phyloP scores from a whole-genome alignment of 2,888 invertebrate genomes.

The Apamea anceps region DNA sequence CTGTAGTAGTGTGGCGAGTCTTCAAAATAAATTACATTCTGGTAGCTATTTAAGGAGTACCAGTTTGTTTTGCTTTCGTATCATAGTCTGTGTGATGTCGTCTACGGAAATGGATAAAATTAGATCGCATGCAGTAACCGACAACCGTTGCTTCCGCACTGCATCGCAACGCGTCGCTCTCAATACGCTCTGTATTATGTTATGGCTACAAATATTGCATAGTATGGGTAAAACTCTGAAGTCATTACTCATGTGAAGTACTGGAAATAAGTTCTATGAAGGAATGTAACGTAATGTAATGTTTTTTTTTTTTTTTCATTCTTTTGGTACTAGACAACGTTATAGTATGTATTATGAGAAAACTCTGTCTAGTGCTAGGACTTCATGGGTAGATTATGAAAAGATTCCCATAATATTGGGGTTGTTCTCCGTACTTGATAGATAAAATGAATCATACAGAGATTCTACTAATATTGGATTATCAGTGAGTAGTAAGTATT shows the following conservation, averaged over 20 bases:
- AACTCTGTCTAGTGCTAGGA: not conserved
- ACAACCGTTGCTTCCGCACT: slow-evolving; percentile 46
- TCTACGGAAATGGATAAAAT: slow-evolving; percentile 57
- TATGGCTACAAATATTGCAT: slow-evolving; percentile 24
- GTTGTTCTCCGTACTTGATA: not conserved
- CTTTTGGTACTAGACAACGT: too few relatives aligned
- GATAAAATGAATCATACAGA: not conserved
- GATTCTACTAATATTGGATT: too few relatives aligned
- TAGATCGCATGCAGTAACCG: slow-evolving; percentile 53
- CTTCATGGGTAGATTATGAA: not conserved
- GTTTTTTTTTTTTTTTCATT: too few relatives aligned
- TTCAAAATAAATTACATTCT: slow-evolving; percentile 30
- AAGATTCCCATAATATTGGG: too few relatives aligned
- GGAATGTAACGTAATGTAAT: not conserved
- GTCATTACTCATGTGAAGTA: not conserved
- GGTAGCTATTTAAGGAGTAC: slow-evolving; percentile 13
- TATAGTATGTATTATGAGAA: not conserved
- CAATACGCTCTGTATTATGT: slow-evolving; percentile 24
- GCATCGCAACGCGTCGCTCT: slow-evolving; percentile 32
- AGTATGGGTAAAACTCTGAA: not conserved
- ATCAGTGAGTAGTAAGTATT: too few relatives aligned
- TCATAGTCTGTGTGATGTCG: slow-evolving; percentile 46
- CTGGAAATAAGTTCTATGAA: not conserved
- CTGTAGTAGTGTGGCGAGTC: not conserved
- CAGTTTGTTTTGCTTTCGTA: slow-evolving; percentile 12